Conservation (phyloP, 2,888 invertebrate species). For the Fragum fragum region DNA sequence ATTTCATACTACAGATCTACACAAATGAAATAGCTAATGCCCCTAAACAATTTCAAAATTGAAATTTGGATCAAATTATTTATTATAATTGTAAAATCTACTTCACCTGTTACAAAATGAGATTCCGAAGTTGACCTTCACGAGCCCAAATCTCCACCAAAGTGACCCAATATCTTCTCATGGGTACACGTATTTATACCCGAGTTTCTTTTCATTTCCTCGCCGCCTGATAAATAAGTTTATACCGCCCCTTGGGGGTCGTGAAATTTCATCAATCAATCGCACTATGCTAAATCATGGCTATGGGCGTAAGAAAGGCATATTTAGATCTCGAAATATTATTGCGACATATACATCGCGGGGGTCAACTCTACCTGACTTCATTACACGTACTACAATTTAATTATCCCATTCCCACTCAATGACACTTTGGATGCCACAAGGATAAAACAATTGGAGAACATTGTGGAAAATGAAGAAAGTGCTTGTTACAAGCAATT, state of each 20-base stretch:
- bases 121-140: slow-evolving; percentile 29
- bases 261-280: background rate
- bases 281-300: background rate
- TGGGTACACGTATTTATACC: slow-evolving; percentile 41
- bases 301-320: background rate
- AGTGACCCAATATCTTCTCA: slow-evolving; percentile 35
- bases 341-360: background rate
- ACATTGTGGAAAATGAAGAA: no score
- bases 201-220: background rate
- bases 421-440: no score
- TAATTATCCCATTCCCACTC: no score
- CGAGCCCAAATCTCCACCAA: slow-evolving; percentile 24
- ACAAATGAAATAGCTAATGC: no score
- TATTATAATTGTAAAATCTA: no score
- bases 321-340: background rate
- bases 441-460: no score
- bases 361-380: background rate
- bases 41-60: no score
- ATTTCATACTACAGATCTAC: no score
- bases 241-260: background rate
- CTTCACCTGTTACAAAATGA: slow-evolving; percentile 20
- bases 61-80: no score
- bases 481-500: no score
- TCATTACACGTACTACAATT: background rate
- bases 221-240: slow-evolving; percentile 27